Evolutionary conservation across 2,888 invertebrate species (phyloP).

Genomic region (Tolmerus cingulatus): DNA sequence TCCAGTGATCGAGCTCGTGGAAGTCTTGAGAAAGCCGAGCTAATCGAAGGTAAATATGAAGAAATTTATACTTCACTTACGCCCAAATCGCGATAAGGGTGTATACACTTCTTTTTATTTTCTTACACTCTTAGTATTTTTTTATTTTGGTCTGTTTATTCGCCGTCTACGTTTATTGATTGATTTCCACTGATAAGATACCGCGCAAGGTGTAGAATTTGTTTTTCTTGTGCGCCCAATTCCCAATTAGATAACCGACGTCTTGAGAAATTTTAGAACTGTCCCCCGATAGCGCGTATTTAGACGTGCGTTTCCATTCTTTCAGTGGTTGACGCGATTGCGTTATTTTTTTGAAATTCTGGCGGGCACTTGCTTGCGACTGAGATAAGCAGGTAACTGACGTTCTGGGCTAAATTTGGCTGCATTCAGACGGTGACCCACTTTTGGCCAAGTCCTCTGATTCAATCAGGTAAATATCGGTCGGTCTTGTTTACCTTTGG

Average conservation of each 20-base stretch:
- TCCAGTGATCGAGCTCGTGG: neutral
- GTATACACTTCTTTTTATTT: neutral
- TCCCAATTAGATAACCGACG: conserved; percentile 46
- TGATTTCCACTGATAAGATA: conserved; percentile 42
- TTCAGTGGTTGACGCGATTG: neutral
- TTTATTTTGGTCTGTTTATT: conserved; percentile 40
- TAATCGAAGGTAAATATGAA: conserved; percentile 30
- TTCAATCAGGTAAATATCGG: neutral
- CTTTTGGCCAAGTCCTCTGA: neutral
- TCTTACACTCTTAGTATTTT: neutral
- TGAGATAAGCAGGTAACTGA: neutral
- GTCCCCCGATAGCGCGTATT: neutral
- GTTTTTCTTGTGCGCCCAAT: conserved; percentile 45
- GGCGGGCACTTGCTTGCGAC: neutral
- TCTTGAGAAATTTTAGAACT: neutral
- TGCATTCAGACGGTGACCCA: neutral
- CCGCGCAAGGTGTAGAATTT: conserved; percentile 48
- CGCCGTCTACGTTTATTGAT: conserved; percentile 44
- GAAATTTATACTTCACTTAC: conserved; percentile 1
- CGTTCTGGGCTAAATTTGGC: neutral
- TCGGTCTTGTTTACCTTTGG: neutral
- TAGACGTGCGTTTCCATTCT: neutral
- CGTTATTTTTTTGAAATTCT: neutral
- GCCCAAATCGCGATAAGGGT: neutral
- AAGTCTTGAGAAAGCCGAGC: neutral